Evolutionary conservation across 2,797 vertebrate genomes (phyloP), one percentile per base, ranked within the genome.

Genomic region (Lagocephalus sceleratus): DNA sequence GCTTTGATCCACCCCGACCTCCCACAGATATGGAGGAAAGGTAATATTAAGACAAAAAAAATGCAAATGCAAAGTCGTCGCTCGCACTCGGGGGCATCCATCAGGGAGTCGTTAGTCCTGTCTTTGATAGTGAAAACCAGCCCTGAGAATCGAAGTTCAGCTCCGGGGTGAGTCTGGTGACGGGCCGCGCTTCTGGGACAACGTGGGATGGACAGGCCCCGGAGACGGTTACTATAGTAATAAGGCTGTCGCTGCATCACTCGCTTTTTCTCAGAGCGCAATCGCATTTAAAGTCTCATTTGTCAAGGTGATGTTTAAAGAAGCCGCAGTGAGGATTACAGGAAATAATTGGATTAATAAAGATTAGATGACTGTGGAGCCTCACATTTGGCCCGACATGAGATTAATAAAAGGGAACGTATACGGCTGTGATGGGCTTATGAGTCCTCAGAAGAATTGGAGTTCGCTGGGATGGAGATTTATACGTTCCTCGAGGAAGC

Each of bases 91-190:
- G 54, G 26, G 26, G 51, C 49, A n/a, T 49, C 58, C 58, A 75
- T 57, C 25, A 35, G 64, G 71, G 66, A 79, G 63, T 53, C 70
- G 79, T 83, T 76, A 75, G 54, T 74, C 66, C 41, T 43, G 50
- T 39, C 50, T 83, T 57, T 59, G 68, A 67, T 68, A 62, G 50
- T 56, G 60, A 51, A 32, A 14, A 39, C 45, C 20, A 22, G 45
- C 14, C 51, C 29, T 3, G 41, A 46, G 57, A 48, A 47, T 19
- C 71, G 50, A 50, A 4, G 54, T 67, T 63, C 21, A 54, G 60
- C 22, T 20, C 23, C n/a, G 23, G 49, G 55, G 65, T 26, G 54
- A 67, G 51, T 52, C 54, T 63, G 39, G 47, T 68, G 54, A 54
- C 48, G 51, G 54, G 60, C 51, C 45, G 47, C 11, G 9, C 66